Evolutionary conservation across 1,140 invertebrate genomes (phyloP).

Genomic region (Pogonomyrmex barbatus): DNA sequence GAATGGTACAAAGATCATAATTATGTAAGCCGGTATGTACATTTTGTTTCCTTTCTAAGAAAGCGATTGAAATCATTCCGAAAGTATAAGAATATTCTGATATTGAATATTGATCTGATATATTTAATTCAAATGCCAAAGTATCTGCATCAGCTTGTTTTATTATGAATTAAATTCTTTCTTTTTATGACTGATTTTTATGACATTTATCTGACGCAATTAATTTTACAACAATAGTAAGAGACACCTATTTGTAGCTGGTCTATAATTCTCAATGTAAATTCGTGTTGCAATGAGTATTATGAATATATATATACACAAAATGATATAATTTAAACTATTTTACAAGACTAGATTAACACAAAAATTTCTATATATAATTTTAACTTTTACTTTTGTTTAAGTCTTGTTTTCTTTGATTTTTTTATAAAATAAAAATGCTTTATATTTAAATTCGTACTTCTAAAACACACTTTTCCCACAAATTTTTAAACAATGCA

Average conservation of each 20-base stretch:
- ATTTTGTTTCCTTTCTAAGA: background rate
- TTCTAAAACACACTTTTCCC: background rate
- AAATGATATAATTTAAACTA: background rate
- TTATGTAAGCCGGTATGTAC: background rate
- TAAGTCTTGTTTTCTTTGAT: background rate
- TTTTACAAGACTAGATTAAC: background rate
- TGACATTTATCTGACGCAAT: background rate
- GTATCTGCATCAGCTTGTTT: background rate
- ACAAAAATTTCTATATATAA: background rate
- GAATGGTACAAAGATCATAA: background rate
- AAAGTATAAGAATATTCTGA: no score
- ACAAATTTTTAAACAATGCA: background rate
- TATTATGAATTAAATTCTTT: background rate
- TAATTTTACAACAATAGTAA: background rate
- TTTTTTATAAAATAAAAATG: background rate
- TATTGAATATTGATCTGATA: background rate
- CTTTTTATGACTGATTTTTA: background rate
- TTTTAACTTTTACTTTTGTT: background rate
- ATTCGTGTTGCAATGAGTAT: background rate
- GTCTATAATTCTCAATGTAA: background rate
- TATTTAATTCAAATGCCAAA: background rate
- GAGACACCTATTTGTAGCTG: background rate
- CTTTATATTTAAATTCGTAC: background rate
- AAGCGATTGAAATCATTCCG: background rate
- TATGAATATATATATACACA: background rate